phyloP scores from a whole-genome alignment of 92 coral and sea anemone species.

The Epizoanthus illoricatus region DNA sequence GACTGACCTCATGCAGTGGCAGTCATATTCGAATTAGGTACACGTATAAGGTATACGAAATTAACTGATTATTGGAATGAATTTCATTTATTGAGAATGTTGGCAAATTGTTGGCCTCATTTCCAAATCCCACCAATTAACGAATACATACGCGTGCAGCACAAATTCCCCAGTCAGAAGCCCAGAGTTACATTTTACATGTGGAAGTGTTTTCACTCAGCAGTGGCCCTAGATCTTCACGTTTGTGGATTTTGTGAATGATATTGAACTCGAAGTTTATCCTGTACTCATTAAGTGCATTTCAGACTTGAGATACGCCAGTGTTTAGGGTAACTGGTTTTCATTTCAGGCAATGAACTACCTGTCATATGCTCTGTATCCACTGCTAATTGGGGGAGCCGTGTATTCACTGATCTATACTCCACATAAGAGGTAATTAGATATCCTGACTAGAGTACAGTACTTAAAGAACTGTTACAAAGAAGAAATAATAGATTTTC shows the following conservation, averaged over 20 bases:
- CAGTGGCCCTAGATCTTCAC: too few species aligned
- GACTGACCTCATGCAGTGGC: too few species aligned
- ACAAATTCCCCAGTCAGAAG: too few species aligned
- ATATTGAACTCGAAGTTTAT: not conserved
- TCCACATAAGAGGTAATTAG: slow-evolving; percentile 88
- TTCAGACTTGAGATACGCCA: not conserved
- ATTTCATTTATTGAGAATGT: too few species aligned
- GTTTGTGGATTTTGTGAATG: not conserved
- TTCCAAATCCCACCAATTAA: too few species aligned
- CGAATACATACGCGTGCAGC: too few species aligned
- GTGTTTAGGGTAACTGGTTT: not conserved
- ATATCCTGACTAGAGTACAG: not conserved
- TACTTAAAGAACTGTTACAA: not conserved
- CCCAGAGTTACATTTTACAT: too few species aligned
- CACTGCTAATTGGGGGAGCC: slow-evolving; percentile 78
- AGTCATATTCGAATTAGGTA: too few species aligned
- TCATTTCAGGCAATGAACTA: slow-evolving; percentile 80
- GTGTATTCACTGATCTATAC: slow-evolving; percentile 84
- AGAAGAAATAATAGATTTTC: not conserved
- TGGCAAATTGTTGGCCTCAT: too few species aligned
- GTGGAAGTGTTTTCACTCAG: too few species aligned
- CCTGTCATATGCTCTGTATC: slow-evolving; percentile 76
- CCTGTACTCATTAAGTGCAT: not conserved
- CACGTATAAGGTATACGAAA: too few species aligned
- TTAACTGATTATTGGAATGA: too few species aligned